A percentile compares a stretch with the other conserved stretches of the same genome.
Evolutionary conservation across 2,888 invertebrate genomes (phyloP).

Genomic region (Strigamia crassipes): DNA sequence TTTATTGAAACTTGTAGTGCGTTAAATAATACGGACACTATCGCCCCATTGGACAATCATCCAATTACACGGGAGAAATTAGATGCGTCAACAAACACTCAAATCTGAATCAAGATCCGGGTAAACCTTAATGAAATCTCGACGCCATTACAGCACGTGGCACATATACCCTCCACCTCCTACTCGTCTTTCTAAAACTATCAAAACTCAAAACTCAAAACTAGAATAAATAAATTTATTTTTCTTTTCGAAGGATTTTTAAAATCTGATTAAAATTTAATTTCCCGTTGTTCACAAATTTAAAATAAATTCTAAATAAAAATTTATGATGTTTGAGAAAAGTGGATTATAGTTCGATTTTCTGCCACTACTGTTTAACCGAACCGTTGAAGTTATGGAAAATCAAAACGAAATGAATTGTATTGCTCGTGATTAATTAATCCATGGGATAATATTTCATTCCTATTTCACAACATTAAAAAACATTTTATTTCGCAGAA

Average conservation of each 20-base stretch:
- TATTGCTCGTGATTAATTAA: too few species aligned
- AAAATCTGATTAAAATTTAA: too few species aligned
- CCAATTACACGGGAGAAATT: slow-evolving; percentile 24
- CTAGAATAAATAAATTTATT: not conserved
- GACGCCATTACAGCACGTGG: not conserved
- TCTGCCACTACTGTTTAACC: too few species aligned
- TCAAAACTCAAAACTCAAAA: too few species aligned
- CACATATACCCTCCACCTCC: not conserved
- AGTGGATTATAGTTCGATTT: too few species aligned
- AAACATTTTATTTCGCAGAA: not conserved
- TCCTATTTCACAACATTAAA: not conserved
- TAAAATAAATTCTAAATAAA: too few species aligned
- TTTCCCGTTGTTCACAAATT: too few species aligned
- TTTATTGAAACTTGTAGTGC: not conserved
- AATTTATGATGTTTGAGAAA: too few species aligned
- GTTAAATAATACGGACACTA: not conserved
- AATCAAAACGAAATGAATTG: too few species aligned
- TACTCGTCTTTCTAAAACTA: not conserved
- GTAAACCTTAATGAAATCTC: slow-evolving; percentile 7
- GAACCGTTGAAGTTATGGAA: too few species aligned
- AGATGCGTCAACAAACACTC: slow-evolving; percentile 25
- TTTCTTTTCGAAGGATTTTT: too few species aligned
- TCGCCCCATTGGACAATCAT: not conserved
- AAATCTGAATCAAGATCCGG: slow-evolving; percentile 1
- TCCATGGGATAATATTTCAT: not conserved